Base-by-base conservation (phyloP, 2,113 vertebrate genomes). In the Leptobrachium leishanense region DNA sequence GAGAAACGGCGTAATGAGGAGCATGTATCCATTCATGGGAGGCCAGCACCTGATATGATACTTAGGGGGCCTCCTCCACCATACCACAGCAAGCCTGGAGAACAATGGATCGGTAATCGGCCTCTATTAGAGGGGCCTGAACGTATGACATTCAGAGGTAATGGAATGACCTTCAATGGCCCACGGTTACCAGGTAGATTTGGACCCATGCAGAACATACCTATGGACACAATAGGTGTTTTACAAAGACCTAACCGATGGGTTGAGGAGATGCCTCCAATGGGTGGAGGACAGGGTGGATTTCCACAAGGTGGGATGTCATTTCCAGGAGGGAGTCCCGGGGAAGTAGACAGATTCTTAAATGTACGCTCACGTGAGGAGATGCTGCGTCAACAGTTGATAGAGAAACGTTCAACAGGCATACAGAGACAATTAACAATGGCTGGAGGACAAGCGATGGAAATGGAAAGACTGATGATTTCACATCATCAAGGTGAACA, bases 1-100 rank as follows among this genome's bases (percentile, higher is more conserved):
- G 98, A 99, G 80, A 99, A 99, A 84, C 90, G 96, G 31, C 90
- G 97, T 39, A 96, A 96, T 46, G 96, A 99, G 81, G 97, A 99
- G 64, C 94, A 99, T 72, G 95, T 91, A 50, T 92, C 81, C 84
- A 90, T 88, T 81, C 94, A 94, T 0, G 87, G 85, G 6, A 90
- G 93, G n/a, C 84, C 92, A 2, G 87, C 92, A 82, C 93, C 96
- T 87, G 96, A 97, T 80, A 91, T 96, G 90, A 93, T 98, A 88
- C 94, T 97, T 80, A 91, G 98, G 70, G 96, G 96, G 1, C 98
- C 98, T 0, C 98, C 97, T 0, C 97, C 97, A 1, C 97, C 97
- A 43, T 99, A 99, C 88, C 96, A 98, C 87, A 99, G 96, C 90
- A 98, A 98, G 83, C 91, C 96, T 2, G 95, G 94, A 13, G 97